Evolutionary conservation across 64 coral and sea anemone species (phyloP).

Genomic region (Dendrophyllia cribrosa): DNA sequence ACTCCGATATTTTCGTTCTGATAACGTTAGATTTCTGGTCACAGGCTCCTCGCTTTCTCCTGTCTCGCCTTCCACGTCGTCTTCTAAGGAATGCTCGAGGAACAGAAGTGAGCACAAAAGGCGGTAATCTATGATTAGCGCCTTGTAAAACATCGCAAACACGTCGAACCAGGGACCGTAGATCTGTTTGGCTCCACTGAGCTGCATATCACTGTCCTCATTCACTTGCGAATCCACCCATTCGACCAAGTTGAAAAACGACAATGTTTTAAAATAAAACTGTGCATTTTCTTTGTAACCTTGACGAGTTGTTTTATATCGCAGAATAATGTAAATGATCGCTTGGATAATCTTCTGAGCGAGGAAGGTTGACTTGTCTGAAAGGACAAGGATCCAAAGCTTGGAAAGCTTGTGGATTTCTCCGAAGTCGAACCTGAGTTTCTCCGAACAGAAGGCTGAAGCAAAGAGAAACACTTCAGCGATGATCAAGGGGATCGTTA

Average conservation of each 20-base stretch:
- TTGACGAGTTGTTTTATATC: not conserved
- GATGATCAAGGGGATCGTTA: slow-evolving; percentile 45
- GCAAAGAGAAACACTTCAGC: slow-evolving; percentile 40
- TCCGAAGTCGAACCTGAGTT: too few species aligned
- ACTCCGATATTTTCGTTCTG: slow-evolving; percentile 25
- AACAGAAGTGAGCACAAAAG: slow-evolving; percentile 68
- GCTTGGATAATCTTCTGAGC: slow-evolving; percentile 47
- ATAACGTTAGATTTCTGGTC: not conserved
- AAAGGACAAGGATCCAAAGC: not conserved
- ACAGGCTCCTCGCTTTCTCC: not conserved
- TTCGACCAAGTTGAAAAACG: slow-evolving; percentile 56
- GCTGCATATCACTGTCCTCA: slow-evolving; percentile 28
- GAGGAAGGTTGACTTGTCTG: not conserved
- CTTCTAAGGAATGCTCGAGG: slow-evolving; percentile 72
- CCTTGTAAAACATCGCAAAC: slow-evolving; percentile 52
- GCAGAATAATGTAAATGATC: slow-evolving; percentile 2
- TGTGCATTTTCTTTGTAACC: slow-evolving; percentile 22
- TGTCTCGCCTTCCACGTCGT: slow-evolving; percentile 31
- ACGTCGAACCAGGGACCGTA: slow-evolving; percentile 31
- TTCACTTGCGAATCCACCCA: slow-evolving; percentile 68
- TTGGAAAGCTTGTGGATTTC: slow-evolving; percentile 7
- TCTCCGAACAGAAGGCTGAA: not conserved
- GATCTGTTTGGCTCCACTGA: not conserved
- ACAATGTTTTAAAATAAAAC: slow-evolving; percentile 65
- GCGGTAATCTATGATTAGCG: slow-evolving; percentile 73